phyloP scores from a whole-genome alignment of 2,888 invertebrate genomes.

The Brachyopa scutellaris region DNA sequence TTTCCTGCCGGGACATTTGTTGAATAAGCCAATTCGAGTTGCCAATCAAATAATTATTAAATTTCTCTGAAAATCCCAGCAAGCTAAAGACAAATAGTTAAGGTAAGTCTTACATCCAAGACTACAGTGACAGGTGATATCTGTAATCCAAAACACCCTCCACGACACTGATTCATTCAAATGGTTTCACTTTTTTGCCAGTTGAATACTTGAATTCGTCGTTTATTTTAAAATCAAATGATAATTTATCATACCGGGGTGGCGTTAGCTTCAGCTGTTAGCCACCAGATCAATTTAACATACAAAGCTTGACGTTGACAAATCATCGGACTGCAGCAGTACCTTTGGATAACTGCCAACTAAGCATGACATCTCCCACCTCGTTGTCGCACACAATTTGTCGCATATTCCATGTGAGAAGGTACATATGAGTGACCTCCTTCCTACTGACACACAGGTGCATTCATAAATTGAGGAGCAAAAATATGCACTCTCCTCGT shows the following conservation, averaged over 20 bases:
- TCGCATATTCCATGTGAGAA: slow-evolving; percentile 15
- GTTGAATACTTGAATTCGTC: neutral
- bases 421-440: slow-evolving; percentile 22
- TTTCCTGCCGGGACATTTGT: too few relatives aligned
- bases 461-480: slow-evolving; percentile 41
- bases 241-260: slow-evolving; percentile 16
- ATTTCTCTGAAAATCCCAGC: too few relatives aligned
- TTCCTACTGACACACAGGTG: slow-evolving; percentile 15
- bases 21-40: too few relatives aligned
- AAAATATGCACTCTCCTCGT: neutral
- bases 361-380: neutral
- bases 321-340: slow-evolving; percentile 38
- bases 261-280: slow-evolving; percentile 7
- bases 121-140: too few relatives aligned
- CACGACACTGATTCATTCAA: neutral
- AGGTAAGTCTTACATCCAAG: too few relatives aligned
- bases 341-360: slow-evolving; percentile 46
- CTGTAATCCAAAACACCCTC: neutral
- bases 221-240: slow-evolving; percentile 31
- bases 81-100: too few relatives aligned
- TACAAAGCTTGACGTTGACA: slow-evolving; percentile 37
- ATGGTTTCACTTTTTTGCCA: neutral
- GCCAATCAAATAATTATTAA: too few relatives aligned
- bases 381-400: neutral
- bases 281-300: slow-evolving; percentile 35